A percentile compares a stretch with the other conserved stretches of the same genome.
phyloP scores from a whole-genome alignment of 1,140 invertebrate species.

The Rhizoglyphus robini region DNA sequence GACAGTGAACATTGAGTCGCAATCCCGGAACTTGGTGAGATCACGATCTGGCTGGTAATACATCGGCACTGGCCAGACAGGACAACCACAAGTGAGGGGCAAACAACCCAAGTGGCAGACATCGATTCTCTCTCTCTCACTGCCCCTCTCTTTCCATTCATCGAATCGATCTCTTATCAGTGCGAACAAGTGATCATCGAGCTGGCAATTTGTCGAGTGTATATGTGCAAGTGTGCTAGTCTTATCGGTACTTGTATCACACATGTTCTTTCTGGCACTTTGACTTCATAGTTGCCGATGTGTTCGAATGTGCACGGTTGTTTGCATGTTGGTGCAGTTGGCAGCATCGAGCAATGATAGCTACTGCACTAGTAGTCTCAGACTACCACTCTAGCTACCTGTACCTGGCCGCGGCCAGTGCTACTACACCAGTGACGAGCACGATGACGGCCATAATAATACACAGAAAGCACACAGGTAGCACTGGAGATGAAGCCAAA shows the following conservation, averaged over 20 bases:
- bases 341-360: too few species aligned
- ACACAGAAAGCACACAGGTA: not conserved
- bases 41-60: not conserved
- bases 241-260: conserved; percentile 4
- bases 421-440: not conserved
- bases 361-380: too few species aligned
- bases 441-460: not conserved
- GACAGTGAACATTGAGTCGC: too few species aligned
- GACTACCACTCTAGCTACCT: too few species aligned
- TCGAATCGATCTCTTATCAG: not conserved
- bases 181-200: not conserved
- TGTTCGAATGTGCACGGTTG: too few species aligned
- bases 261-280: too few species aligned
- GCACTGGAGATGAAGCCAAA: not conserved
- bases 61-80: not conserved
- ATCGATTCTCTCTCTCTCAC: not conserved
- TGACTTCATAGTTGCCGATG: too few species aligned
- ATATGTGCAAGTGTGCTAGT: too few species aligned
- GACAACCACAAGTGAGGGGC: not conserved
- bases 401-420: too few species aligned
- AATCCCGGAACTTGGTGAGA: conserved; percentile 19
- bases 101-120: too few species aligned
- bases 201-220: not conserved
- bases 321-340: too few species aligned
- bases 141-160: not conserved